Evolutionary conservation across 2,888 invertebrate genomes (phyloP), one percentile per base, ranked within the genome.

Genomic region (Branchellion lobata): DNA sequence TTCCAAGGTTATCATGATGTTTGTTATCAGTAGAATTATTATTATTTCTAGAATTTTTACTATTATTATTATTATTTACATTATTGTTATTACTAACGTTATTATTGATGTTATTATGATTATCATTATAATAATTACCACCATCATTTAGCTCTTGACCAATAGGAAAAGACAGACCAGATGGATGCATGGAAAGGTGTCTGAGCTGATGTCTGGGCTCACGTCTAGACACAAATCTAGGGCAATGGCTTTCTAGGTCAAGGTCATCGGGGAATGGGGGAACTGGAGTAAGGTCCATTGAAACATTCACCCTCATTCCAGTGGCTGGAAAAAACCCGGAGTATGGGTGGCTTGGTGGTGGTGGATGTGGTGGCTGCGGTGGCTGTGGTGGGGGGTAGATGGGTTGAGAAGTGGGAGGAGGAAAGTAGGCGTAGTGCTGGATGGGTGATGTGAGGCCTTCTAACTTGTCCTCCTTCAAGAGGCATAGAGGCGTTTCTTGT

Each of bases 261-360:
- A 24, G n/a, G 24, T 5, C 3, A 5, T 57, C 61, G 5, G 61
- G 24, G 21, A 57, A 57, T 3, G 61, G 61, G 3, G 5, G 14
- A 24, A 57, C 3, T 31, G 75, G 53, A 31, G 47, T 51, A 29
- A 77, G 57, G 34, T 36, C 61, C 77, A 77, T 77, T 21, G 65
- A 65, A 11, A 77, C 65, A 34, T 77, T 77, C 21, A 77, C 65
- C 34, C 77, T 77, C 77, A 77, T 77, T 29, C 77, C 65, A 14
- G 75, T 34, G 24, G 75, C 51, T 3, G 51, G 51, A 34, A 75
- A 51, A 3, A 51, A 53, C 27, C 53, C 31, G 1, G 51, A 14
- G 31, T 75, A 51, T 14, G 75, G 3, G 18, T 51, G 51, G 5
- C 8, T 40, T 5, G 5, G 40, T 5, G 5, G 36, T 61, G 18